Evolutionary conservation across 2,797 vertebrate genomes (phyloP).

Genomic region (Psittacula derbiana): DNA sequence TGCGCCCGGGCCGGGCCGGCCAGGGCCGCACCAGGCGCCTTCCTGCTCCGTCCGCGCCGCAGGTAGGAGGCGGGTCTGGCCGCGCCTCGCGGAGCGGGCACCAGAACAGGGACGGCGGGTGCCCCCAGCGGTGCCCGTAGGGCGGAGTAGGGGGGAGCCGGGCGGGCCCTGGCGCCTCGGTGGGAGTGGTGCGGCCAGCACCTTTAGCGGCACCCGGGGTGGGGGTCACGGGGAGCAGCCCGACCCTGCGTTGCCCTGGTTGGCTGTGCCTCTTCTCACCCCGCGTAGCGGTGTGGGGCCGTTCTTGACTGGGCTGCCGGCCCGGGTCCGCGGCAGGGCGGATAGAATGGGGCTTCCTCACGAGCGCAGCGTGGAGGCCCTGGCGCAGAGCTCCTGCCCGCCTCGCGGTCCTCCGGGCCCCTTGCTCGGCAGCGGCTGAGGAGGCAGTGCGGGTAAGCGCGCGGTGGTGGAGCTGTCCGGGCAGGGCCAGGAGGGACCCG

Average conservation of each 20-base stretch:
- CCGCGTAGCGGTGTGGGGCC: too few relatives aligned
- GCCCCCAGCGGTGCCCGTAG: too few relatives aligned
- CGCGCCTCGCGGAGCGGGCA: neutral
- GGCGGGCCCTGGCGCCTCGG: too few relatives aligned
- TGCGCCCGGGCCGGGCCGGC: too few relatives aligned
- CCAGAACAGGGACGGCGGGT: too few relatives aligned
- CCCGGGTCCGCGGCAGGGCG: too few relatives aligned
- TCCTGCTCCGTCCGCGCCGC: neutral
- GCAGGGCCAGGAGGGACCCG: too few relatives aligned
- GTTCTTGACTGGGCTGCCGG: neutral
- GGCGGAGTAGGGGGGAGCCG: too few relatives aligned
- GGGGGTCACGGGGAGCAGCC: neutral
- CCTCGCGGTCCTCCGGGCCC: neutral
- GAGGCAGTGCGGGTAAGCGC: neutral
- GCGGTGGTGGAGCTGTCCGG: neutral
- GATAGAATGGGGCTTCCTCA: too few relatives aligned
- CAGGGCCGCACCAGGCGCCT: too few relatives aligned
- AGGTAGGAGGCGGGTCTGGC: neutral
- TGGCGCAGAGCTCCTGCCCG: accelerated
- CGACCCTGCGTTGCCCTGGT: neutral
- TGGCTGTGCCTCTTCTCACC: too few relatives aligned
- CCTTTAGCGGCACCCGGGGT: neutral
- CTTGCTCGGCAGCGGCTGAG: neutral
- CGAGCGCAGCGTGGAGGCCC: neutral
- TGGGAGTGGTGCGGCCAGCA: neutral